These are phyloP conservation scores for Conger conger DNA, from an alignment of 2,113 vertebrate species.

Conservation along the genomic window DNA sequence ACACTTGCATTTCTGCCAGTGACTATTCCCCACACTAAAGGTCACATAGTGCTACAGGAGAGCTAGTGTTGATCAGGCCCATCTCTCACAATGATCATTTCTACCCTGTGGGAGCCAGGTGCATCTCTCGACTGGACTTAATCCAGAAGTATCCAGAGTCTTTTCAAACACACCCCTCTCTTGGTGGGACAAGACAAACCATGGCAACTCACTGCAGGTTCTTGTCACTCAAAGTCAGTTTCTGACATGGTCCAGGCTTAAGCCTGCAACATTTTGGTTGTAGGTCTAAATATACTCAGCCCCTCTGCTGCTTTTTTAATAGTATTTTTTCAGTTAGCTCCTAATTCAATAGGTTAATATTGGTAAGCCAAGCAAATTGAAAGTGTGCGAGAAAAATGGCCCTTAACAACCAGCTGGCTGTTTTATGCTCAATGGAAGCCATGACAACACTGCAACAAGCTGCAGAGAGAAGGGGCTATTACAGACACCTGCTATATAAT, in stretches of 20 bases:
- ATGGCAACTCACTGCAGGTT: background rate
- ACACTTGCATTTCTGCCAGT: no score
- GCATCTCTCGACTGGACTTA: background rate
- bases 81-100: no score
- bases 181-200: background rate
- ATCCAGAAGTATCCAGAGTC: background rate
- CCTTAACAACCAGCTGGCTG: slow-evolving; percentile 7
- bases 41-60: no score
- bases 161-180: background rate
- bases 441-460: slow-evolving; percentile 21
- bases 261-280: background rate
- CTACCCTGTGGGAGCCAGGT: background rate
- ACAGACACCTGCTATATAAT: background rate
- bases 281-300: background rate
- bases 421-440: slow-evolving; percentile 13
- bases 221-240: background rate
- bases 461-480: background rate
- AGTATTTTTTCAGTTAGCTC: background rate
- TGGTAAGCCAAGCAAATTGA: background rate
- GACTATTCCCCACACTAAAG: no score
- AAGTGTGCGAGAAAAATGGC: background rate
- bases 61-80: no score
- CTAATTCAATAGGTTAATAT: background rate
- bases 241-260: background rate
- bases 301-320: background rate